Conservation (phyloP, 2,113 vertebrate genomes). For the Podocnemis expansa region DNA sequence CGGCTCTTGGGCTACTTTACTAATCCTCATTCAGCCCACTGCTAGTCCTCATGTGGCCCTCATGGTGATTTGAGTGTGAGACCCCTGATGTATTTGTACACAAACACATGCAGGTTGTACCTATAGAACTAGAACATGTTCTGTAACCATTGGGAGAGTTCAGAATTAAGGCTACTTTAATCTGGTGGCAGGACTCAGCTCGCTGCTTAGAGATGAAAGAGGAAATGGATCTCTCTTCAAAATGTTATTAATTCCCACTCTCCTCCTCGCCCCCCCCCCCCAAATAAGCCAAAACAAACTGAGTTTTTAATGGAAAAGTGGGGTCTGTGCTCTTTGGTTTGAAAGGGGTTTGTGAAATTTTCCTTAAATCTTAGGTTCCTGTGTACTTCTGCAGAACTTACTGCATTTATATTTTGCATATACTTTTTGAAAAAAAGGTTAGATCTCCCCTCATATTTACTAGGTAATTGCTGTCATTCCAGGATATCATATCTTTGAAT, state of each 20-base stretch:
- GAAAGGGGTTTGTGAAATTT: not conserved
- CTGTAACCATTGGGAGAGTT: not conserved
- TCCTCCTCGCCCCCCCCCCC: too few species aligned
- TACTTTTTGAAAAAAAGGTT: not conserved
- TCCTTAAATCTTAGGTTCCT: not conserved
- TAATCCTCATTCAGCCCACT: too few species aligned
- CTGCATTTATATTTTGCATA: not conserved
- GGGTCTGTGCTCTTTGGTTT: not conserved
- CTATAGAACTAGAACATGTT: not conserved
- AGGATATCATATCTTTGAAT: not conserved
- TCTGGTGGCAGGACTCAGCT: not conserved
- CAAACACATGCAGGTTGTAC: not conserved
- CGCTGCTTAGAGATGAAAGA: conserved; percentile 50
- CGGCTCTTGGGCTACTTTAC: too few species aligned
- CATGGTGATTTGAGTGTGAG: too few species aligned
- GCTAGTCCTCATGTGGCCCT: too few species aligned
- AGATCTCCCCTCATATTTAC: not conserved
- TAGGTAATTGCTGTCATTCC: conserved; percentile 5
- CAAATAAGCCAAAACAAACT: too few species aligned
- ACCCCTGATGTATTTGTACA: too few species aligned
- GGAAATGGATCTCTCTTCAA: conserved; percentile 20
- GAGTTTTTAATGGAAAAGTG: not conserved
- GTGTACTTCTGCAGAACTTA: conserved; percentile 4
- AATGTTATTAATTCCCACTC: not conserved
- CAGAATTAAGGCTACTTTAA: not conserved